Base-by-base conservation (phyloP, 1,140 invertebrate species). In the Campoletis sonorensis region DNA sequence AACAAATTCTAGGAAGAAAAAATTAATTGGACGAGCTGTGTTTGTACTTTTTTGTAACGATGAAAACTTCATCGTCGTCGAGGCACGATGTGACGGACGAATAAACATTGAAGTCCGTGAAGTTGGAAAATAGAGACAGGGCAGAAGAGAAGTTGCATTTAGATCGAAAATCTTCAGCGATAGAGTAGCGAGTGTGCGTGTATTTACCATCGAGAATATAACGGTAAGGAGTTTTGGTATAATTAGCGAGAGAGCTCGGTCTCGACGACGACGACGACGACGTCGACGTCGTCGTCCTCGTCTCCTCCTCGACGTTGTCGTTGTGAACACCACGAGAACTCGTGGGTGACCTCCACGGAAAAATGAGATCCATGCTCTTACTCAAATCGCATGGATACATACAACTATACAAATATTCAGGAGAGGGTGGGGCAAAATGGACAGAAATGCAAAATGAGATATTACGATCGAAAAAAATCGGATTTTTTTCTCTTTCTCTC, bases 191-290 rank as follows among this genome's bases (percentile, higher is more conserved):
- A 4, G 51, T n/a, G 16, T 54, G 51, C n/a, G 51, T 54, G 51
- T 54, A 18, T 64, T 23, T 64, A 13, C 86, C 84, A 86, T 83
- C 83, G 85, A 84, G 82, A 87, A 85, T 86, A 84, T 88, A 85
- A 84, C 85, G 85, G 86, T 88, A 87, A 87, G 83, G 85, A 85
- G 61, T 26, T 83, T 83, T 84, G 82, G 72, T 61, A 86, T 86
- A 88, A 88, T 88, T 88, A 88, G 84, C 75, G 83, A 78, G 80
- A 21, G n/a, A 21, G n/a, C 75, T 81, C 75, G 83, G 73, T 75
- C 84, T 64, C 61, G 61, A 23, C 51, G 61, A 23, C 23, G 37
- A 83, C 80, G 80, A 81, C 68, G 61, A 27, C 61, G 61, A 61
- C 68, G 68, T 54, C 51, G 2, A n/a, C 51, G 51, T 54, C n/a